Conservation (phyloP, 2,113 vertebrate species). For the Paradisaea rubra region DNA sequence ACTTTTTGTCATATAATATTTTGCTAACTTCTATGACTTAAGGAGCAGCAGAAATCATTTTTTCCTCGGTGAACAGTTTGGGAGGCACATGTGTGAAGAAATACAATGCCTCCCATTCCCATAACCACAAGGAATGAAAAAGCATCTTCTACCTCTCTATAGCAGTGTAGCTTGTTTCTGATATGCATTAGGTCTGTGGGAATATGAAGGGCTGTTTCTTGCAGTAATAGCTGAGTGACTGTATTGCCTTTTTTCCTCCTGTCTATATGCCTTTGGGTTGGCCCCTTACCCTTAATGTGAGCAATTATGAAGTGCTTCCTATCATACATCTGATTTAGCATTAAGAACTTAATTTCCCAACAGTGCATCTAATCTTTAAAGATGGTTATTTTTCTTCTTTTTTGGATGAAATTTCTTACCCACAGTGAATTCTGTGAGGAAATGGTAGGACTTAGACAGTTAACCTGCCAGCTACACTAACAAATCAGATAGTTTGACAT, state of each 20-base stretch:
- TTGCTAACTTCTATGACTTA: background rate
- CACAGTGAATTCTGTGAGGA: background rate
- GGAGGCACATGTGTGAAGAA: background rate
- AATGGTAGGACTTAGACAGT: background rate
- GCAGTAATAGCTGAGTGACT: background rate
- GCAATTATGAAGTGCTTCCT: background rate
- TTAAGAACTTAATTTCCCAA: constrained; percentile 18
- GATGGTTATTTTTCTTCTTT: background rate
- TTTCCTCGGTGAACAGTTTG: background rate
- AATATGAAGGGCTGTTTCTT: background rate
- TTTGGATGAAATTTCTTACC: background rate
- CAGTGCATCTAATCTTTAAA: constrained; percentile 27
- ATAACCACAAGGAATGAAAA: background rate
- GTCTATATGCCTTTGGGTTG: background rate
- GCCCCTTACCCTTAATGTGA: background rate
- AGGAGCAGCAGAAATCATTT: background rate
- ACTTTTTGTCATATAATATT: background rate
- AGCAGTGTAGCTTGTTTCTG: background rate
- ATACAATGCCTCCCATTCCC: background rate
- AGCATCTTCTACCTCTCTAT: background rate
- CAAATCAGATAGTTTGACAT: constrained; percentile 46
- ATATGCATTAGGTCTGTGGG: background rate
- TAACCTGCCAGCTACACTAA: constrained; percentile 44
- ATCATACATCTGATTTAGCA: background rate
- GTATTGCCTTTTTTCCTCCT: background rate